Evolutionary conservation across 2,113 vertebrate species (phyloP).

Genomic region (Hoplias malabaricus): DNA sequence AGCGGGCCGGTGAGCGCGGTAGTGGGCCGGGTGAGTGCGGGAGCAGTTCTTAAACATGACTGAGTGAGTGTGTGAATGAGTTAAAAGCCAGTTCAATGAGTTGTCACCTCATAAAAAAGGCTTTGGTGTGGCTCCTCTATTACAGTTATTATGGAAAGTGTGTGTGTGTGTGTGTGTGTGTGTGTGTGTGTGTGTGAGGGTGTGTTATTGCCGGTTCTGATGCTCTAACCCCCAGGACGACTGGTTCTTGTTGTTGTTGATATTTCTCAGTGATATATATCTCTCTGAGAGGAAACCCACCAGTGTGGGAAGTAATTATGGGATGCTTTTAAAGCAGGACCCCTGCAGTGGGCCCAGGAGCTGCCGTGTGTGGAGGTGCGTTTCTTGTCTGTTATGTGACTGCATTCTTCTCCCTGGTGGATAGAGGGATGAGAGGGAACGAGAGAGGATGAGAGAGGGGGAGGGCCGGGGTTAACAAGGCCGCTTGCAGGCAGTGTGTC

Average conservation of each 20-base stretch:
- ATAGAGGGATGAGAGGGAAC: background rate
- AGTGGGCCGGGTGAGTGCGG: too few species aligned
- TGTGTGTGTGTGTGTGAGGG: background rate
- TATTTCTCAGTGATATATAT: background rate
- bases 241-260: background rate
- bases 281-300: background rate
- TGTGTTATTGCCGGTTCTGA: background rate
- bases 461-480: constrained; percentile 56
- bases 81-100: too few species aligned
- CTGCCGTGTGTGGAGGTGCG: background rate
- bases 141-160: background rate
- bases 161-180: background rate
- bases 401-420: constrained; percentile 16
- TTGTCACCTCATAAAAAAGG: too few species aligned
- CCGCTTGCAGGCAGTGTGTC: constrained; percentile 72
- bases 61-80: too few species aligned
- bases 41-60: too few species aligned
- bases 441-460: background rate
- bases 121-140: too few species aligned
- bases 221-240: background rate
- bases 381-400: background rate
- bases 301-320: background rate
- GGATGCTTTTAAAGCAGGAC: background rate
- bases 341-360: background rate
- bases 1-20: too few species aligned